phyloP scores from a whole-genome alignment of 2,113 vertebrate species.

The Motacilla alba region DNA sequence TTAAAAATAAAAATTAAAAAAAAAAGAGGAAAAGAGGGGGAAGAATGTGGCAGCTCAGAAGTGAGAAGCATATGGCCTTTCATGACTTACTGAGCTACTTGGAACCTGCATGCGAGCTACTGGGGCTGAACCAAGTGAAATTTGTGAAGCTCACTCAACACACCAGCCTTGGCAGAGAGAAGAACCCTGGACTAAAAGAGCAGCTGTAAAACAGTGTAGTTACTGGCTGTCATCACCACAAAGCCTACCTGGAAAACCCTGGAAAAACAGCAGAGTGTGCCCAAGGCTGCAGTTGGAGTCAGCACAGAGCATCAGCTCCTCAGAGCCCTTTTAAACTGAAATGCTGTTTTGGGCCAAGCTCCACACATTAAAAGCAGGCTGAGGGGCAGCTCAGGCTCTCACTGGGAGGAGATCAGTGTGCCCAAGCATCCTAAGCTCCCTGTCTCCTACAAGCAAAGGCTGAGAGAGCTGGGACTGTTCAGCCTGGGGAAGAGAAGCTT shows the following conservation, averaged over 20 bases:
- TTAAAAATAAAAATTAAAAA: background rate
- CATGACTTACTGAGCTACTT: conserved; percentile 33
- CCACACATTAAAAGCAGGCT: background rate
- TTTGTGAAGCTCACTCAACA: background rate
- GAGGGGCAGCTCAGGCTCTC: background rate
- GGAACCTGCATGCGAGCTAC: background rate
- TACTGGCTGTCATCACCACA: background rate
- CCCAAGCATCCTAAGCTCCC: background rate
- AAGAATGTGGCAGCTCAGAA: background rate
- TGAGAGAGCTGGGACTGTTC: background rate
- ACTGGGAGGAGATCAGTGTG: background rate
- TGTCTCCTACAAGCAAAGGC: background rate
- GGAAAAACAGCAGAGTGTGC: background rate
- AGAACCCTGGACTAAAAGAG: background rate
- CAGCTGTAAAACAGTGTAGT: background rate
- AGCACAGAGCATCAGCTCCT: background rate
- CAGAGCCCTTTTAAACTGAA: background rate
- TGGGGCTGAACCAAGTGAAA: background rate
- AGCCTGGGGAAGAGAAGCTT: background rate
- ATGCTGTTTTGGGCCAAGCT: background rate
- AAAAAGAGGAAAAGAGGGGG: background rate
- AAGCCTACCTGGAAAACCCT: background rate
- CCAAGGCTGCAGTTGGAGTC: background rate
- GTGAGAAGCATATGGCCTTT: background rate
- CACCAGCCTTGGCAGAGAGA: background rate